Evolutionary conservation across 2,113 vertebrate species (phyloP).

Genomic region (Apaloderma vittatum): DNA sequence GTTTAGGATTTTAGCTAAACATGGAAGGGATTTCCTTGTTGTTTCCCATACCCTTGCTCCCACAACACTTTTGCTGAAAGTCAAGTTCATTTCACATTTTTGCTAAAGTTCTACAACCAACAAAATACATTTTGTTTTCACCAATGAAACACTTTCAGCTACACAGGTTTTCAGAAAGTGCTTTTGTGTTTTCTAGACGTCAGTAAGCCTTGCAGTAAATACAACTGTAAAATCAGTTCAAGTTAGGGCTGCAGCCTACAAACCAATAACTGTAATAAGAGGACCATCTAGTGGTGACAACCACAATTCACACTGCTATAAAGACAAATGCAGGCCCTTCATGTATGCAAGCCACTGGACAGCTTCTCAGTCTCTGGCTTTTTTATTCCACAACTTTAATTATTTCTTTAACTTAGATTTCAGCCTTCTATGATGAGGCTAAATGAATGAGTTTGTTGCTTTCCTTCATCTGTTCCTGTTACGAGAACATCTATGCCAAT

Average conservation of each 20-base stretch:
- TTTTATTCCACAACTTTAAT: neutral
- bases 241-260: neutral
- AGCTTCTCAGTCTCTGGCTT: neutral
- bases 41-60: neutral
- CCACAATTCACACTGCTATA: neutral
- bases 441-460: neutral
- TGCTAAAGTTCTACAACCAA: neutral
- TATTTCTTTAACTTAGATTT: neutral
- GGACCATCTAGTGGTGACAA: constrained; percentile 55
- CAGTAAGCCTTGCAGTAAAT: neutral
- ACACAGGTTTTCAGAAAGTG: neutral
- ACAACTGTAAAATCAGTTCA: neutral
- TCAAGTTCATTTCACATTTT: neutral
- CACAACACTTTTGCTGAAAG: neutral
- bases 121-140: neutral
- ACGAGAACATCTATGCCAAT: neutral
- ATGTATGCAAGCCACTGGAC: neutral
- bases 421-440: neutral
- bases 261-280: neutral
- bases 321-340: neutral
- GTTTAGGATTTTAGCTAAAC: neutral
- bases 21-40: neutral
- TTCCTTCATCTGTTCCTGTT: neutral
- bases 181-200: neutral
- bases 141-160: neutral